Conservation (phyloP, 1,140 invertebrate genomes). For the Zaprionus tsacasi region DNA sequence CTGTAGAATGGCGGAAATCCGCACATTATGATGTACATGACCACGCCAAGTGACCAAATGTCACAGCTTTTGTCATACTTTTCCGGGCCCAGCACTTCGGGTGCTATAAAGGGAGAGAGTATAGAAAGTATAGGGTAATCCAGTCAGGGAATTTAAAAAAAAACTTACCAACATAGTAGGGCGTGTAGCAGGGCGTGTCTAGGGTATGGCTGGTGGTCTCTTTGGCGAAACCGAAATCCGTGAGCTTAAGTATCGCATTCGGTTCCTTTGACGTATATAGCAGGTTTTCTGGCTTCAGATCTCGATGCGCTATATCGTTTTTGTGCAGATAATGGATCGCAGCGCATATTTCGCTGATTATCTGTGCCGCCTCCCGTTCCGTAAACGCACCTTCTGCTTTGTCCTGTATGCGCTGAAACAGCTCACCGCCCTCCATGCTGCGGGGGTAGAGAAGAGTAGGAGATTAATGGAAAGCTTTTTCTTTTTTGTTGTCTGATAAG, state of each 20-base stretch:
- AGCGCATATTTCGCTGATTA: conserved; percentile 98
- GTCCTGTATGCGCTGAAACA: conserved; percentile 98
- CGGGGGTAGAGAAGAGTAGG: neutral
- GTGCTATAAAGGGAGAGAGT: conserved; percentile 87
- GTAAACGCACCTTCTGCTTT: conserved; percentile 96
- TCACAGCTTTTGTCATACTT: conserved; percentile 99
- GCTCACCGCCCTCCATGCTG: conserved; percentile 98
- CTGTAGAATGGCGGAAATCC: conserved; percentile 99
- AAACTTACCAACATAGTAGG: conserved; percentile 96
- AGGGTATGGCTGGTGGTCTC: conserved; percentile 95
- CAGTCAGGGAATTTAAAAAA: too few species aligned
- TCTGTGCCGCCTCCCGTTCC: conserved; percentile 90
- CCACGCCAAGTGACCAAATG: conserved; percentile 99
- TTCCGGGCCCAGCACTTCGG: conserved; percentile 97
- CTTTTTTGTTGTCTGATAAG: neutral
- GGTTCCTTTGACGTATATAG: conserved; percentile 90
- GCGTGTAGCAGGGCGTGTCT: conserved; percentile 99
- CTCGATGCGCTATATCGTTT: conserved; percentile 97
- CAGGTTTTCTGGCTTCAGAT: conserved; percentile 97
- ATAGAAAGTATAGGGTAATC: too few species aligned
- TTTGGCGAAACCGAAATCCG: conserved; percentile 99
- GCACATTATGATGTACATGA: conserved; percentile 98
- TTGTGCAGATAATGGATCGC: conserved; percentile 98
- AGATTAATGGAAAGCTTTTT: neutral
- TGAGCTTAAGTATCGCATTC: conserved; percentile 95